A percentile compares a stretch with the other conserved stretches of the same genome.
Evolutionary conservation across 2,888 invertebrate genomes (phyloP).

Genomic region (Nudaria mundana): DNA sequence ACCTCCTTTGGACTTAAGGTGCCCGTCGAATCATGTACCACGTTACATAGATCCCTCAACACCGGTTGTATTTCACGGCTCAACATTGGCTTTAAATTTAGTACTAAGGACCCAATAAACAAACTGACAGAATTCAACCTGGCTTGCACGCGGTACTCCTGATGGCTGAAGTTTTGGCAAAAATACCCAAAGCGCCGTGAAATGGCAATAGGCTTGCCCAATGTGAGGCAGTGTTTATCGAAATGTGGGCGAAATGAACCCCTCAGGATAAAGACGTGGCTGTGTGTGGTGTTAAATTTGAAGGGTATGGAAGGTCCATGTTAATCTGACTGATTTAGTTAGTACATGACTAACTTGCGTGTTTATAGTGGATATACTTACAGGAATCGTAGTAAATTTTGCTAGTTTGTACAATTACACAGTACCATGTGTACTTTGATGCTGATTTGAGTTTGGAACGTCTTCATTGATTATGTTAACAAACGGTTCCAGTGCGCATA

Average conservation of each 20-base stretch:
- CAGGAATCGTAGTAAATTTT: slow-evolving; percentile 17
- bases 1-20: slow-evolving; percentile 70
- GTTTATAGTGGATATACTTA: slow-evolving; percentile 24
- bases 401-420: slow-evolving; percentile 27
- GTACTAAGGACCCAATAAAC: too few relatives aligned
- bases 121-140: too few relatives aligned
- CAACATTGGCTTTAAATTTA: too few relatives aligned
- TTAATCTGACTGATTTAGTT: slow-evolving; percentile 23
- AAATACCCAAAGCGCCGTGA: too few relatives aligned
- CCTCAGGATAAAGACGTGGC: too few relatives aligned
- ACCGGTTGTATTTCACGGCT: slow-evolving; percentile 24
- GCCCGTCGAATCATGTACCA: slow-evolving; percentile 40
- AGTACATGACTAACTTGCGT: too few relatives aligned
- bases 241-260: too few relatives aligned
- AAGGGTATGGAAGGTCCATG: slow-evolving; percentile 23
- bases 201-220: too few relatives aligned
- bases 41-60: slow-evolving; percentile 28
- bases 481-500: slow-evolving; percentile 61
- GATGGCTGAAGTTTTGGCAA: too few relatives aligned
- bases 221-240: too few relatives aligned
- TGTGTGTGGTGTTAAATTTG: slow-evolving; percentile 29
- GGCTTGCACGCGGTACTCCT: too few relatives aligned
- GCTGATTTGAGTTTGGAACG: slow-evolving; percentile 37
- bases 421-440: slow-evolving; percentile 36
- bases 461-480: slow-evolving; percentile 67